Evolutionary conservation across 2,797 vertebrate species (phyloP).

Genomic region (Cuniculus paca): DNA sequence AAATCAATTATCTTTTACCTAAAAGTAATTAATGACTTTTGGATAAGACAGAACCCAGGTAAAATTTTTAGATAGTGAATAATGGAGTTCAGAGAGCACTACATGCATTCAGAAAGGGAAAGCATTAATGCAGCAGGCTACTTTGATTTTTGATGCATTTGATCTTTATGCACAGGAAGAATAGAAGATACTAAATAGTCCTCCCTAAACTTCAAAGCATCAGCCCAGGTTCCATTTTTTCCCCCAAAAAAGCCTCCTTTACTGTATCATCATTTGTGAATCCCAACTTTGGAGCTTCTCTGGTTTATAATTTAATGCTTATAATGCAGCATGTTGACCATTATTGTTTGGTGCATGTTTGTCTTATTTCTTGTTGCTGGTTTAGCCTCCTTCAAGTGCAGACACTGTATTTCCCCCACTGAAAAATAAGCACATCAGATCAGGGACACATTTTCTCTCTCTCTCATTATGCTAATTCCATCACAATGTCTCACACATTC

Average conservation of each 20-base stretch:
- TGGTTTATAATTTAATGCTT: slow-evolving; percentile 18
- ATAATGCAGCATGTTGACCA: background rate
- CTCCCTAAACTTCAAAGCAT: background rate
- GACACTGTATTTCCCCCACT: background rate
- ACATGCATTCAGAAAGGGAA: background rate
- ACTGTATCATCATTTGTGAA: background rate
- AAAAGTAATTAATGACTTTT: slow-evolving; percentile 43
- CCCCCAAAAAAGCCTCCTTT: background rate
- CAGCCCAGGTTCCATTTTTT: background rate
- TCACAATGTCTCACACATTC: slow-evolving; percentile 12
- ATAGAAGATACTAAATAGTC: background rate
- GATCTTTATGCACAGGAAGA: background rate
- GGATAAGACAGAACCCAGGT: background rate
- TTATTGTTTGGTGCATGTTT: background rate
- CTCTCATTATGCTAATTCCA: background rate
- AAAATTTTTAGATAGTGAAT: background rate
- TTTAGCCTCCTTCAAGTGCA: background rate
- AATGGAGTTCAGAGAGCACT: background rate
- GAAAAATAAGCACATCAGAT: background rate
- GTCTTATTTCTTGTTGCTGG: slow-evolving; percentile 27
- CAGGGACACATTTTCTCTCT: background rate
- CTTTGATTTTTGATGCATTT: slow-evolving; percentile 1
- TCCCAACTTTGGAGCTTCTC: background rate
- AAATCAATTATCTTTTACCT: slow-evolving; percentile 65
- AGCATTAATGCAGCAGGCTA: background rate